Evolutionary conservation across 2,888 invertebrate genomes (phyloP).

Genomic region (Netelia inedita): DNA sequence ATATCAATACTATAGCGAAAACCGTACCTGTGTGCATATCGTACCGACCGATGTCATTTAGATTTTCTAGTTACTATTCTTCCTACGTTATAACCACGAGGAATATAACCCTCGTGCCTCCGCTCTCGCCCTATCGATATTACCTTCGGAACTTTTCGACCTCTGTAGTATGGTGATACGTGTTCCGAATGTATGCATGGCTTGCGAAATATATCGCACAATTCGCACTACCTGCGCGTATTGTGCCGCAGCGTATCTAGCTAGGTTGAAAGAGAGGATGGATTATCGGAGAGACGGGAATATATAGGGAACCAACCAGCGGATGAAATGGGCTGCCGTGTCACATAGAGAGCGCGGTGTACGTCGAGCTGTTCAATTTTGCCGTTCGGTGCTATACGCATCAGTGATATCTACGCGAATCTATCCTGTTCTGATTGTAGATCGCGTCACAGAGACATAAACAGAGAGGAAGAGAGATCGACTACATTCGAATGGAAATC

Average conservation of each 20-base stretch:
- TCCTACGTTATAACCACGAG: constrained; percentile 38
- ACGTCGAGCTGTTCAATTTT: constrained; percentile 35
- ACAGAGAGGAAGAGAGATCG: too few relatives aligned
- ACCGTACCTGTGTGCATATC: constrained; percentile 19
- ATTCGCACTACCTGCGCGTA: not conserved
- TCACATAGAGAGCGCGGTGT: constrained; percentile 18
- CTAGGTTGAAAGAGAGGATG: not conserved
- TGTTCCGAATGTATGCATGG: not conserved
- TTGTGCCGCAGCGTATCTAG: not conserved
- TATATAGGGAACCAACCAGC: too few relatives aligned
- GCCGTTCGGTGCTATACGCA: constrained; percentile 10
- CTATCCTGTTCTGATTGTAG: not conserved
- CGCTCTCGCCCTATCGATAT: constrained; percentile 47
- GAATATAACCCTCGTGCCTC: constrained; percentile 39
- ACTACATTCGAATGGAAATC: too few relatives aligned
- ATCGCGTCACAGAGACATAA: not conserved
- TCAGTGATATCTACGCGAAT: not conserved
- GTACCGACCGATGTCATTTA: constrained; percentile 75
- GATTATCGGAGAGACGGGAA: not conserved
- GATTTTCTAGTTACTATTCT: constrained; percentile 75
- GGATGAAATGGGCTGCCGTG: not conserved
- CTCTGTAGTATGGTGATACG: not conserved
- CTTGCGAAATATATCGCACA: constrained; percentile 1
- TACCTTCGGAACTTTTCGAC: constrained; percentile 62
- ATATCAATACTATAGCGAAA: too few relatives aligned